Evolutionary conservation across 2,888 invertebrate genomes (phyloP), one percentile per base, ranked within the genome.

Genomic region (Galerucella nymphaeae): DNA sequence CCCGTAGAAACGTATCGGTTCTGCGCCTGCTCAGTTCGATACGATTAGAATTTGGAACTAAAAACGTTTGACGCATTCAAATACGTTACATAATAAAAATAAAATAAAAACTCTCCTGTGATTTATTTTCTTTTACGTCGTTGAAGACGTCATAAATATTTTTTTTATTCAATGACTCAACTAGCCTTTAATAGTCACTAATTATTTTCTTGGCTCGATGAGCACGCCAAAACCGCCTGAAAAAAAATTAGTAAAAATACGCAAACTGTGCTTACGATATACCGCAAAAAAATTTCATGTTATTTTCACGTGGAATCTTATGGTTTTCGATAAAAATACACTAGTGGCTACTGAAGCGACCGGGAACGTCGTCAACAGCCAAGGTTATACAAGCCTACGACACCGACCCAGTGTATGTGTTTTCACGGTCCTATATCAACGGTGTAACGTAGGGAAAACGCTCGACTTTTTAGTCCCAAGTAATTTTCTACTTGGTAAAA

Each of bases 341-440:
- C 42, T 62, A 41, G 42, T 18, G 61, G 61, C 42, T 16, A 62
- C 61, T 62, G 18, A 13, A 62, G 61, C 61, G 42, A 41, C 61
- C 42, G 61, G 61, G 61, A 62, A 58, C 58, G 58, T 30, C 61
- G 68, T 62, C 62, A 53, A 41, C 38, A 70, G 70, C 70, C 70
- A 70, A 63, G 70, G 70, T 64, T 23, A 41, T 1, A 30, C 57
- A 55, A 63, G 70, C 70, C 63, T 70, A 70, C 63, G 70, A 70
- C 53, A 41, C 61, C 41, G 61, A 62, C 42, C 61, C 18, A 62
- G 42, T n/a, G 38, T 20, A 59, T 62, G 42, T 62, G 42, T 62
- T 62, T 42, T 42, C 42, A 20, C n/a, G 61, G 42, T 18, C 41
- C 18, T 41, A 13, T 5, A 41, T n/a, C 61, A 62, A 41, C 5